These are phyloP conservation scores for Thamnaconus septentrionalis DNA, from an alignment of 2,113 vertebrate species.

Conservation along the genomic window DNA sequence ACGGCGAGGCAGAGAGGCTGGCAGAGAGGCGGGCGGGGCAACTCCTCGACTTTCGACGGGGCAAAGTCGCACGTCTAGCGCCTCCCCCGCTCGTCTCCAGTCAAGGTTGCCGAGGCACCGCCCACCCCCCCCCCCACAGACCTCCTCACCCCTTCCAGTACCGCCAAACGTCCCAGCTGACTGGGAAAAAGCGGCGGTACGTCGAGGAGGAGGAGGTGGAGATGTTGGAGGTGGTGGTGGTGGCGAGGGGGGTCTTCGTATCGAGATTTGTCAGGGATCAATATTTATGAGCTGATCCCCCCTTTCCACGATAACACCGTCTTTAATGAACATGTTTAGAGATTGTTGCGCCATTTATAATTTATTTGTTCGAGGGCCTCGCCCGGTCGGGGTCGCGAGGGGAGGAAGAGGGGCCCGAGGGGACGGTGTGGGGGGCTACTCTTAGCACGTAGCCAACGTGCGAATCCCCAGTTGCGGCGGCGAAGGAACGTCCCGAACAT, in stretches of 20 bases:
- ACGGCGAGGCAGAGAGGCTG: neutral
- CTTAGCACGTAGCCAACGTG: conserved; percentile 41
- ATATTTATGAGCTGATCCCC: conserved; percentile 75
- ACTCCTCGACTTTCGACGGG: conserved; percentile 29
- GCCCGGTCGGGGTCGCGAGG: too few relatives aligned
- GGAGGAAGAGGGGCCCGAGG: too few relatives aligned
- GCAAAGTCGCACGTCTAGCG: conserved; percentile 58
- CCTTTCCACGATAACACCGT: conserved; percentile 62
- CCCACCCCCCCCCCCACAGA: conserved; percentile 45
- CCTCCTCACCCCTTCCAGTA: too few relatives aligned
- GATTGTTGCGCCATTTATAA: conserved; percentile 78
- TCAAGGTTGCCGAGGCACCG: conserved; percentile 68
- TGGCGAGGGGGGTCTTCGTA: conserved; percentile 31
- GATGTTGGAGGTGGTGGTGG: neutral
- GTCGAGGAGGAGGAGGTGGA: too few relatives aligned
- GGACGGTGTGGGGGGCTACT: conserved; percentile 49
- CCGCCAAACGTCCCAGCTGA: conserved; percentile 45
- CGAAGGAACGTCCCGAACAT: conserved; percentile 51
- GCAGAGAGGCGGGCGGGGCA: conserved; percentile 35
- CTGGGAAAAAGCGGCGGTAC: conserved; percentile 45
- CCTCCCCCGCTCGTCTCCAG: conserved; percentile 72
- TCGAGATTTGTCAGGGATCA: conserved; percentile 77
- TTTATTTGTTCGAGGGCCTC: conserved; percentile 48
- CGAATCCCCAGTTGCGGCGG: conserved; percentile 50
- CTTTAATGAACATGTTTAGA: conserved; percentile 81